A percentile compares a stretch with the other conserved stretches of the same genome.
Conservation (phyloP, 1,140 invertebrate genomes). For the Tyrophagus putrescentiae region DNA sequence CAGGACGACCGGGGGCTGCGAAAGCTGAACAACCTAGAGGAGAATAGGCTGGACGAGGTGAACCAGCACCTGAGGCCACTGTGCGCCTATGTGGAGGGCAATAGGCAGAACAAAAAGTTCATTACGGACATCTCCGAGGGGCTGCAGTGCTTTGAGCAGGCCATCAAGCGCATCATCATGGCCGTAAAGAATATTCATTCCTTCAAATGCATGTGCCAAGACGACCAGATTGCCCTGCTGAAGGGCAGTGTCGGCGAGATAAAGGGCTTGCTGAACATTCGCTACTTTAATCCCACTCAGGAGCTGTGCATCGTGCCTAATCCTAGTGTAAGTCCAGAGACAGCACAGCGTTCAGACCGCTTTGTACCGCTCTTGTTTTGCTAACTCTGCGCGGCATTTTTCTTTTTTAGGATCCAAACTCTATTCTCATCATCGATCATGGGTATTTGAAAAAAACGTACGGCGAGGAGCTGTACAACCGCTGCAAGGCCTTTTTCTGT, state of each 20-base stretch:
- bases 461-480: neutral
- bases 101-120: neutral
- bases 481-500: conserved; percentile 54
- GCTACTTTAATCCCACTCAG: neutral
- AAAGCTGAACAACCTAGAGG: neutral
- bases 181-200: conserved; percentile 76
- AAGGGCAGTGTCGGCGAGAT: conserved; percentile 81
- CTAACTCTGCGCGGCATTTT: too few relatives aligned
- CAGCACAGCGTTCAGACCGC: too few relatives aligned
- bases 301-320: neutral
- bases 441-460: conserved; percentile 1
- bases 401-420: neutral
- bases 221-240: conserved; percentile 74
- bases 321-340: neutral
- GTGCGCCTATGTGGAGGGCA: neutral
- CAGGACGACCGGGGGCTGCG: neutral
- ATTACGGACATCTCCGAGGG: neutral
- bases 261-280: conserved; percentile 31
- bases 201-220: conserved; percentile 76
- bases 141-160: conserved; percentile 43
- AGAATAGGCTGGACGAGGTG: neutral
- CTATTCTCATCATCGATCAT: neutral
- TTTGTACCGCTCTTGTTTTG: too few relatives aligned
- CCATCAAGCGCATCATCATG: conserved; percentile 71
- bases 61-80: neutral